Conservation (phyloP, 2,797 vertebrate genomes). For the Babyrousa celebensis region DNA sequence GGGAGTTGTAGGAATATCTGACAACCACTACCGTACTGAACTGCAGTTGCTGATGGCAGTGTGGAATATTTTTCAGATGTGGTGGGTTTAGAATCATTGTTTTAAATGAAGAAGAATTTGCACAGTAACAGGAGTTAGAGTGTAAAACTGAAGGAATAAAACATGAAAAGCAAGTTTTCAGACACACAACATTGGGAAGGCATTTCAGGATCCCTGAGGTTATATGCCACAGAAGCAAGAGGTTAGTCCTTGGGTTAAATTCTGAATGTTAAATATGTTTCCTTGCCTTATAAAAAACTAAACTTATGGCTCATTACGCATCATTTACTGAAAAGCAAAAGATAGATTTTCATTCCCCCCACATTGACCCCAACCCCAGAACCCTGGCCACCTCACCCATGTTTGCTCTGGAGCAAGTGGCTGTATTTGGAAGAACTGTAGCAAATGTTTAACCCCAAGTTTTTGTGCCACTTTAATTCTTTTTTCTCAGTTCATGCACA, state of each 20-base stretch:
- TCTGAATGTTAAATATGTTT: not conserved
- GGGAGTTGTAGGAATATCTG: not conserved
- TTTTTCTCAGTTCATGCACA: not conserved
- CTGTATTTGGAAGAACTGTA: not conserved
- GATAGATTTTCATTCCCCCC: not conserved
- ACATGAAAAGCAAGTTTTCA: not conserved
- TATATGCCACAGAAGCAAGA: not conserved
- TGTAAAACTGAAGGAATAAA: constrained; percentile 12
- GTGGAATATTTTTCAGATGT: not conserved
- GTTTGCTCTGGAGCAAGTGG: not conserved
- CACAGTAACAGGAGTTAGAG: not conserved
- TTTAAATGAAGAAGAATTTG: not conserved
- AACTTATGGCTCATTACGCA: not conserved
- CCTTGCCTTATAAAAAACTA: not conserved
- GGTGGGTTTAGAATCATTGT: not conserved
- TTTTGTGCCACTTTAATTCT: not conserved
- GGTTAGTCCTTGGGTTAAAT: not conserved
- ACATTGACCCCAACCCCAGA: not conserved
- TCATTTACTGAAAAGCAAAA: not conserved
- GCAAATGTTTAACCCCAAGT: not conserved
- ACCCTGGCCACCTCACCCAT: not conserved
- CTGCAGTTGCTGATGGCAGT: not conserved
- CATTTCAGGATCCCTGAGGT: not conserved
- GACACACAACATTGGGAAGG: not conserved
- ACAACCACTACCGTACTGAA: not conserved